These are phyloP conservation scores for Drosophila tripunctata DNA, from an alignment of 2,888 invertebrate genomes.

Conservation along the genomic window DNA sequence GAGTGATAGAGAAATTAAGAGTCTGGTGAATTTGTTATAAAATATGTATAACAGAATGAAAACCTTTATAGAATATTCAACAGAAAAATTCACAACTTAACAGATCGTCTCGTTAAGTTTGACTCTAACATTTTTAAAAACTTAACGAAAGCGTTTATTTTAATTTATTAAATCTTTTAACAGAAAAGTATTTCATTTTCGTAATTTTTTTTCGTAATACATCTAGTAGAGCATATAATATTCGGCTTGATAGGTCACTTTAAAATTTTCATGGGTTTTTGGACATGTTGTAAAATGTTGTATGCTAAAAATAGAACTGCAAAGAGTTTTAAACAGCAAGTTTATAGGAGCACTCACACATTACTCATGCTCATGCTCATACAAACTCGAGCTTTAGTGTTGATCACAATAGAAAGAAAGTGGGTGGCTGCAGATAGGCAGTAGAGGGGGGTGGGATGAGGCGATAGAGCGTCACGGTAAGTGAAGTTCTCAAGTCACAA, in stretches of 20 bases:
- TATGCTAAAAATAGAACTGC: slow-evolving; percentile 60
- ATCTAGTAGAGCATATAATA: not conserved
- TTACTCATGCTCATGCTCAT: too few species aligned
- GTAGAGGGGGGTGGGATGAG: not conserved
- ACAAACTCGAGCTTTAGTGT: slow-evolving; percentile 27
- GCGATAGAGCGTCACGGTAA: not conserved
- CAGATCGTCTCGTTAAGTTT: too few species aligned
- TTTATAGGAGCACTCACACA: slow-evolving; percentile 23
- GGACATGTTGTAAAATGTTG: slow-evolving; percentile 26
- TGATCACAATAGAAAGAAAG: slow-evolving; percentile 38
- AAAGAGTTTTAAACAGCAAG: slow-evolving; percentile 11
- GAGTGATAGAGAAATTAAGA: not conserved
- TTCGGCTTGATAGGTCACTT: not conserved
- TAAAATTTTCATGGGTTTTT: slow-evolving; percentile 6
- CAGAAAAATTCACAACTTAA: too few species aligned
- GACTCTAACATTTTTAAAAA: too few species aligned
- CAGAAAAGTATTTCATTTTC: too few species aligned
- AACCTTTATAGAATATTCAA: too few species aligned
- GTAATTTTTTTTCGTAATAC: too few species aligned
- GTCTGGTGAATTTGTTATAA: not conserved
- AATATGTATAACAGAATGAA: not conserved
- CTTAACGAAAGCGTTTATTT: too few species aligned
- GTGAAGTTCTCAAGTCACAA: slow-evolving; percentile 43
- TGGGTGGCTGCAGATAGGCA: not conserved
- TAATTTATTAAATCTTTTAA: too few species aligned